Evolutionary conservation across 2,888 invertebrate genomes (phyloP).

Genomic region (Drosophila mimica): DNA sequence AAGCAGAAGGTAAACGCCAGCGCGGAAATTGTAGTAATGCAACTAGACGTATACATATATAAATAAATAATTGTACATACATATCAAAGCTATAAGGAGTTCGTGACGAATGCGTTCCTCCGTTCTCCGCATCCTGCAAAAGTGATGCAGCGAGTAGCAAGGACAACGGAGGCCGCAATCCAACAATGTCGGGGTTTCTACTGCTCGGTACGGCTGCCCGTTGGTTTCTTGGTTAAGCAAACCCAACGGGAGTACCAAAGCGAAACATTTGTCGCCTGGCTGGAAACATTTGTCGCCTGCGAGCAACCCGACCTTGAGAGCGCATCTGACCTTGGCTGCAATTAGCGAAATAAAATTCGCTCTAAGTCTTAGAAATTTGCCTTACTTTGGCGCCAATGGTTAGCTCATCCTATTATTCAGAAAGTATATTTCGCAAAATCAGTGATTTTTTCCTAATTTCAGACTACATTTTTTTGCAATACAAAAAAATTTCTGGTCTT

Average conservation of each 20-base stretch:
- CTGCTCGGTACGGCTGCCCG: constrained; percentile 69
- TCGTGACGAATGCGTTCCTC: constrained; percentile 57
- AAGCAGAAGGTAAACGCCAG: constrained; percentile 71
- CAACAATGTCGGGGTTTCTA: constrained; percentile 68
- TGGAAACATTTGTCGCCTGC: constrained; percentile 46
- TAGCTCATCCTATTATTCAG: neutral
- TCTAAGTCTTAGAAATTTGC: neutral
- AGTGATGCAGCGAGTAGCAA: constrained; percentile 34
- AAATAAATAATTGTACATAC: neutral
- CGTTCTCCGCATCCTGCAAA: constrained; percentile 27
- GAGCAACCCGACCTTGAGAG: constrained; percentile 3
- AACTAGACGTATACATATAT: neutral
- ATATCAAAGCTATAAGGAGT: constrained; percentile 29
- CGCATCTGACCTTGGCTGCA: neutral
- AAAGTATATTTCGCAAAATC: neutral
- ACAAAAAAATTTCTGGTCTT: neutral
- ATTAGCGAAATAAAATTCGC: neutral
- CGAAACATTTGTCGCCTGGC: constrained; percentile 57
- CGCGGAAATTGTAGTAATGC: constrained; percentile 62
- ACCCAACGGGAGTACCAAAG: constrained; percentile 66
- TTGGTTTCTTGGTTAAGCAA: constrained; percentile 69
- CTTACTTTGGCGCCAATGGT: neutral
- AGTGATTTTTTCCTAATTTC: neutral
- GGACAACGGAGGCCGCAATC: constrained; percentile 76
- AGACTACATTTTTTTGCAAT: neutral